Evolutionary conservation across 2,113 vertebrate species (phyloP), one percentile per base, ranked within the genome.

Genomic region (Archocentrus centrarchus): DNA sequence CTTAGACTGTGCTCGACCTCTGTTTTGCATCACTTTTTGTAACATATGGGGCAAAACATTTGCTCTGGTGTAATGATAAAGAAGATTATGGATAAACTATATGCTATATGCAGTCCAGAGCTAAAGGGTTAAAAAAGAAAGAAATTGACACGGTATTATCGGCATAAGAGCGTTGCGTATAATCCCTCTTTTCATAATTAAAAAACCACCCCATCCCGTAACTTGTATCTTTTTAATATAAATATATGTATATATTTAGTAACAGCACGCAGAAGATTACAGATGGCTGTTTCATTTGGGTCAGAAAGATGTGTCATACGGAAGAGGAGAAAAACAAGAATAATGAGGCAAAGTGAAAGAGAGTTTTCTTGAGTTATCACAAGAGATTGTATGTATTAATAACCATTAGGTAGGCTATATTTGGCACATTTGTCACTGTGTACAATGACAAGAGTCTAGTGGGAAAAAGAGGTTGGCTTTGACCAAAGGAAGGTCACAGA

Each of bases 1-100:
- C 11, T 30, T 20, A 7, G 17, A 9, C 30, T 47, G 2, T n/a
- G 24, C 6, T 77, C 61, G 75, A 75, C 70, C 75, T 86, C 35
- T 82, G 87, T 80, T 86, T 53, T 24, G 3, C 68, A 58, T 44
- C 82, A 93, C 92, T 93, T 93, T 92, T 83, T 59, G 7, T 47
- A 2, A 6, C 18, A 11, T 14, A 22, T 3, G 7, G 59, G 57
- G 18, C 2, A 50, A 57, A 68, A 62, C 75, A 20, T 79, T 58
- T 20, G 5, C 24, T 30, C 4, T 57, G 11, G 47, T 35, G 63
- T 83, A 22, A 18, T 3, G 27, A 27, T 1, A 24, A 59, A 58
- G 41, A 50, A 41, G 80, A 35, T 41, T 63, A 24, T 41, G 53
- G 68, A 61, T 30, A 76, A 89, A 89, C 60, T 86, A 60, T 22